These are phyloP conservation scores for Chloropsis hardwickii DNA, from an alignment of 2,113 vertebrate species.

Conservation along the genomic window DNA sequence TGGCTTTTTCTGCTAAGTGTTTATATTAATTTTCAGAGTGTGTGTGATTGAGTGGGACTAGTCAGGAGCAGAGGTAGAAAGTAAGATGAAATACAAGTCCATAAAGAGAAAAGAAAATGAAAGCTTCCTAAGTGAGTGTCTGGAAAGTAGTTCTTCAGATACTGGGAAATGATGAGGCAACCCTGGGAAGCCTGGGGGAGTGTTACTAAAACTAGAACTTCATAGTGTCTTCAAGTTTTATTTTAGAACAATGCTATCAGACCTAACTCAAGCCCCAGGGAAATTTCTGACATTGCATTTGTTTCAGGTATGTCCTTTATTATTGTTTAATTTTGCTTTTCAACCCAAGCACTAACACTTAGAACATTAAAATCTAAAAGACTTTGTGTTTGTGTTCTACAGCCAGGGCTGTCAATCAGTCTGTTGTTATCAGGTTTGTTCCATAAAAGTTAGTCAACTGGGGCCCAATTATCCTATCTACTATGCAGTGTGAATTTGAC, in stretches of 20 bases:
- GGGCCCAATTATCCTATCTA: conserved; percentile 49
- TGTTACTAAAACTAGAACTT: not conserved
- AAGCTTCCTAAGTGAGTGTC: not conserved
- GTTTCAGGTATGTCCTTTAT: not conserved
- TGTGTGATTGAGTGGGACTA: not conserved
- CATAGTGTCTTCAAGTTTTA: not conserved
- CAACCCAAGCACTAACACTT: not conserved
- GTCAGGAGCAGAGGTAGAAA: not conserved
- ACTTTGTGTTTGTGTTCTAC: conserved; percentile 41
- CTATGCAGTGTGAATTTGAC: conserved; percentile 38
- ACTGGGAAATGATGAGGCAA: not conserved
- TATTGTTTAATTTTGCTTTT: conserved; percentile 44
- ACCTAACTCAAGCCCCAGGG: not conserved
- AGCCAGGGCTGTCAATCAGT: conserved; percentile 48
- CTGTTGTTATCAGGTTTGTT: conserved; percentile 39
- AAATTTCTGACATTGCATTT: not conserved
- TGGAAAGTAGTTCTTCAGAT: not conserved
- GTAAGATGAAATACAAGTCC: not conserved
- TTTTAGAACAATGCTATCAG: not conserved
- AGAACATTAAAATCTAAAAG: conserved; percentile 25
- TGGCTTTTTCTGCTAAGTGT: not conserved
- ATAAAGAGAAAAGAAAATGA: not conserved
- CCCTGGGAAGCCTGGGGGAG: not conserved
- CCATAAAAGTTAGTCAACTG: conserved; percentile 43
- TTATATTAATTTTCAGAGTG: not conserved